Evolutionary conservation across 2,888 invertebrate genomes (phyloP).

Genomic region (Saturnia japonica): DNA sequence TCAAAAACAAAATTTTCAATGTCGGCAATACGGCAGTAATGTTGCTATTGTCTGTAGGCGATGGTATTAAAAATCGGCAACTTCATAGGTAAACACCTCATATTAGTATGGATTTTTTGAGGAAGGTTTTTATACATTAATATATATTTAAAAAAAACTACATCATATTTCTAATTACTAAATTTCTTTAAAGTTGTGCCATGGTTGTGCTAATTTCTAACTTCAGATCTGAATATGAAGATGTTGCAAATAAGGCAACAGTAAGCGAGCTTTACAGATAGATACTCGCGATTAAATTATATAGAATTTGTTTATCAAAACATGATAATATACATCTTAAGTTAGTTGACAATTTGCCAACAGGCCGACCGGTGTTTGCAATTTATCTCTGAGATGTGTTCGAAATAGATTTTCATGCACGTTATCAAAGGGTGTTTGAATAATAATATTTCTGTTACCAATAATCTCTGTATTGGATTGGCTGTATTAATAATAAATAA

Average conservation of each 20-base stretch:
- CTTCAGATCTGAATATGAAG: not conserved
- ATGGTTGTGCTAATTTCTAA: not conserved
- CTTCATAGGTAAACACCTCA: too few relatives aligned
- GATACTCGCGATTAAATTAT: not conserved
- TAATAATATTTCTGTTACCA: not conserved
- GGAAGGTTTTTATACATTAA: too few relatives aligned
- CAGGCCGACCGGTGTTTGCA: not conserved
- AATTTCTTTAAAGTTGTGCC: not conserved
- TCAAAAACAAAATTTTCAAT: too few relatives aligned
- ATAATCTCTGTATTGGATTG: not conserved
- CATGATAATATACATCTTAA: conserved; percentile 1
- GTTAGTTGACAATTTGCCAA: conserved; percentile 8
- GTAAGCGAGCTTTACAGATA: not conserved
- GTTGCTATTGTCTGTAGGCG: too few relatives aligned
- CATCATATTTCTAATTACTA: not conserved
- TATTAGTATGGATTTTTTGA: too few relatives aligned
- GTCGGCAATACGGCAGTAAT: too few relatives aligned
- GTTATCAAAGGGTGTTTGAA: conserved; percentile 1
- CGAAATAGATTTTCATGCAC: not conserved
- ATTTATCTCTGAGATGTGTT: not conserved
- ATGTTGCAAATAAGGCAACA: not conserved
- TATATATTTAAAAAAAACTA: not conserved
- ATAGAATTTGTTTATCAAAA: not conserved
- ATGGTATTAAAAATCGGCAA: too few relatives aligned
- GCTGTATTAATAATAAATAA: too few relatives aligned